A percentile compares a stretch with the other conserved stretches of the same genome.
Conservation (phyloP, 2,113 vertebrate species). For the Dipodomys ordii region DNA sequence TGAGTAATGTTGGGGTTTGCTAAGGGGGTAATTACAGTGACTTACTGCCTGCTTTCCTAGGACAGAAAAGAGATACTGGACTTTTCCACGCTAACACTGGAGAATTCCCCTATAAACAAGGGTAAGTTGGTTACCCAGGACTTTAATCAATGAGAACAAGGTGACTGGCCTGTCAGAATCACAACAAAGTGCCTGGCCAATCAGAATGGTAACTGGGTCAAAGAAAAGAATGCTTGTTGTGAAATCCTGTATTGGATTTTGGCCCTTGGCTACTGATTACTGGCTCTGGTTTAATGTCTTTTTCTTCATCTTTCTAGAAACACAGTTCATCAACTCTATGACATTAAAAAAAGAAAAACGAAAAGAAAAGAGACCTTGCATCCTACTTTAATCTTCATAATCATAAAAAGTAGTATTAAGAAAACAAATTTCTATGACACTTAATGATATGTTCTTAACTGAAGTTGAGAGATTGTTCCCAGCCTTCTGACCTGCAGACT, state of each 20-base stretch:
- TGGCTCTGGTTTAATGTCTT: not conserved
- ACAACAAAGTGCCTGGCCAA: not conserved
- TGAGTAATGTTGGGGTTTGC: not conserved
- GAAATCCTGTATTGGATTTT: not conserved
- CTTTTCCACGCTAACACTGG: not conserved
- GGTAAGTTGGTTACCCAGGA: not conserved
- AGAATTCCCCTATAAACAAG: not conserved
- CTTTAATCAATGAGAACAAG: not conserved
- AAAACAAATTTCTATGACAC: slow-evolving; percentile 71
- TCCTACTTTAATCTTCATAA: slow-evolving; percentile 72
- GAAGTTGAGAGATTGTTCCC: slow-evolving; percentile 67
- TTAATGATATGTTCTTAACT: slow-evolving; percentile 65
- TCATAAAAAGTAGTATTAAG: slow-evolving; percentile 36
- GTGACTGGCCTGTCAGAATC: not conserved
- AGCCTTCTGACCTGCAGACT: not conserved
- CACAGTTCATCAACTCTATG: slow-evolving; percentile 56
- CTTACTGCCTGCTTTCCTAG: not conserved
- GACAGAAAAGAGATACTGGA: not conserved
- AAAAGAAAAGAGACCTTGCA: slow-evolving; percentile 53
- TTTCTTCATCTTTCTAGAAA: slow-evolving; percentile 49
- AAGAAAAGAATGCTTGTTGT: not conserved
- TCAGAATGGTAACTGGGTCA: not conserved
- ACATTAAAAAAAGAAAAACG: slow-evolving; percentile 32
- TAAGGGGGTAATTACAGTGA: not conserved
- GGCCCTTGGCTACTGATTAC: not conserved